Percentiles rank a stretch among this genome's conserved stretches.
Conservation (phyloP, 2,797 vertebrate genomes). For the Scomberomorus guttatus region DNA sequence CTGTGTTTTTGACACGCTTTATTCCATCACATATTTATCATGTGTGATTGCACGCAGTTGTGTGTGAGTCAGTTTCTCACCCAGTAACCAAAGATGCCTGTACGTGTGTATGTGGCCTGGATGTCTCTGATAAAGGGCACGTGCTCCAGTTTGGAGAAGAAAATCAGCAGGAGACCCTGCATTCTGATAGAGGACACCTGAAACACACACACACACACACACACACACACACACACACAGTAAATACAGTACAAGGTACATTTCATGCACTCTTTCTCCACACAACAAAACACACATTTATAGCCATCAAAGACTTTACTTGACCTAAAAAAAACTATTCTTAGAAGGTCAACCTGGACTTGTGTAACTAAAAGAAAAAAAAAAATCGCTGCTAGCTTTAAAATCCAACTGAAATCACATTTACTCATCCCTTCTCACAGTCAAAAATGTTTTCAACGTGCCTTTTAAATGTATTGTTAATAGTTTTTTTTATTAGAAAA, state of each 20-base stretch:
- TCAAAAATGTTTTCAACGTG: no score
- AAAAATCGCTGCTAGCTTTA: no score
- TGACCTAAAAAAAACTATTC: neutral
- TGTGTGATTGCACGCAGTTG: neutral
- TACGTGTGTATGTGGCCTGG: constrained; percentile 91
- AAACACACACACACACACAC: constrained; percentile 24
- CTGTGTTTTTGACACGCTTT: neutral
- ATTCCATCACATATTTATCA: neutral
- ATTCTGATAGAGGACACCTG: constrained; percentile 93
- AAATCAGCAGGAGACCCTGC: constrained; percentile 94
- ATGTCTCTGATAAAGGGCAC: constrained; percentile 92
- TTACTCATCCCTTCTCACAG: no score
- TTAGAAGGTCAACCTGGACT: neutral
- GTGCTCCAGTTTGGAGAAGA: constrained; percentile 91
- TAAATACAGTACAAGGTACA: neutral
- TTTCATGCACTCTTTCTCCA: neutral
- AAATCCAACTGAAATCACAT: no score
- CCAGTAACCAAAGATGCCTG: constrained; percentile 95
- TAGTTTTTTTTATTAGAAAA: no score
- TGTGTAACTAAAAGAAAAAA: no score
- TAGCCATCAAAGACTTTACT: neutral
- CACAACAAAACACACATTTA: neutral
- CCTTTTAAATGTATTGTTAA: no score
- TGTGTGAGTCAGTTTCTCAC: constrained; percentile 78
- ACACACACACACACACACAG: no score